Evolutionary conservation across 2,888 invertebrate genomes (phyloP), one percentile per base, ranked within the genome.

Genomic region (Hydropsyche betteni): DNA sequence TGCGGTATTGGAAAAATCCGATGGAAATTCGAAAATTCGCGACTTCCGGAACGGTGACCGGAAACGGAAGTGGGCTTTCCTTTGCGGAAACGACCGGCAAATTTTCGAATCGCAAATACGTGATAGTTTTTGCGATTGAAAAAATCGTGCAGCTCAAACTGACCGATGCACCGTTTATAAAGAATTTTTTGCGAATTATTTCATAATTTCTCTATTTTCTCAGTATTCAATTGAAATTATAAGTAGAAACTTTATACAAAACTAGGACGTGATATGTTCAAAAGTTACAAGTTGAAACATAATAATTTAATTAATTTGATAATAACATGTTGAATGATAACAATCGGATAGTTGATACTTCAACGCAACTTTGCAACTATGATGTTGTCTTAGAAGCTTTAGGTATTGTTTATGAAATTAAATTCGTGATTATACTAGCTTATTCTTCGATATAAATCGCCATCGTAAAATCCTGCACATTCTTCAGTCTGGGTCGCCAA

Each of bases 31-130:
- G 69, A 38, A 72, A 72, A 61, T 68, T 64, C 71, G 68, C 72
- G 53, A 73, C 68, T 76, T 76, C 73, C 76, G 76, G 68, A 16
- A 73, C 33, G 50, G 69, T 68, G 73, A 73, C 58, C 72, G 33
- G 36, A 52, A 53, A n/a, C 76, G 76, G 76, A 76, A 76, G 68
- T 71, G 64, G 64, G n/a, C 24, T 4, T 61, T 61, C 44, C 36
- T 24, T 24, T 24, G 24, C 76, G 76, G 76, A 76, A 76, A 73
- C 61, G 69, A 68, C 44, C 16, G 68, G 61, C 14, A 24, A 58
- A 55, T 68, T 36, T 68, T 53, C 50, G 72, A 68, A 24, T 24
- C 74, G 74, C 51, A 44, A n/a, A 52, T 36, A 75, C 75, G 75
- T 76, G 76, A 76, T 71, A 58, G 75, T 61, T 75, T 24, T 68